These are phyloP conservation scores for Podarcis cretensis DNA, from an alignment of 2,113 vertebrate genomes.

Conservation along the genomic window DNA sequence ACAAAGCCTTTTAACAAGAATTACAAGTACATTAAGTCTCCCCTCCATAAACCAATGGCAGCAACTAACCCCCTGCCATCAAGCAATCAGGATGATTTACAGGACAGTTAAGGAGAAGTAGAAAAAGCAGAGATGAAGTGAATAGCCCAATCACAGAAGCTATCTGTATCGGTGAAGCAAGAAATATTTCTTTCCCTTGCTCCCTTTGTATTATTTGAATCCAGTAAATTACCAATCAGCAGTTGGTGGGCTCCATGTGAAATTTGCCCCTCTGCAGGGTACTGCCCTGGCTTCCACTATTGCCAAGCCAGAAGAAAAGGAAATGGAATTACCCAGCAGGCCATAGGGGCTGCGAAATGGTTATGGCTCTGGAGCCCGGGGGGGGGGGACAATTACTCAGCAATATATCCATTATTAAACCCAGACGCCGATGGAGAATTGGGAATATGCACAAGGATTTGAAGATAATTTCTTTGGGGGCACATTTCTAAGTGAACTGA, in stretches of 20 bases:
- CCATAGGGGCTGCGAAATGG: neutral
- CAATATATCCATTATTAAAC: neutral
- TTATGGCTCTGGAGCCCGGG: neutral
- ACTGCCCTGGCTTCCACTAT: neutral
- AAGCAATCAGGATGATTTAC: neutral
- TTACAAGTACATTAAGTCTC: neutral
- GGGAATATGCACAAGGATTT: neutral
- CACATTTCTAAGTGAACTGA: neutral
- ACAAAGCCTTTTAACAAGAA: neutral
- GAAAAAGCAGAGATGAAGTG: neutral
- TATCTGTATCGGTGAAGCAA: neutral
- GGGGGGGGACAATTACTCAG: neutral
- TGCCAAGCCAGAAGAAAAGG: neutral
- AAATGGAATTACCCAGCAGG: neutral
- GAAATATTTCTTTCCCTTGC: neutral
- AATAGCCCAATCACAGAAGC: neutral
- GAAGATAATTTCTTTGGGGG: too few species aligned
- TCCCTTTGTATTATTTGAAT: neutral
- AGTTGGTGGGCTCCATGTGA: neutral
- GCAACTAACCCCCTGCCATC: neutral
- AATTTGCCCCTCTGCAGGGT: neutral
- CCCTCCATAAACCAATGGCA: neutral
- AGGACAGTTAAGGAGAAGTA: neutral
- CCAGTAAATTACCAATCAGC: neutral
- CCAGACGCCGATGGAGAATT: neutral